These are phyloP conservation scores for Pygmarrhopalites habei DNA, from an alignment of 1,140 invertebrate genomes.

Conservation along the genomic window DNA sequence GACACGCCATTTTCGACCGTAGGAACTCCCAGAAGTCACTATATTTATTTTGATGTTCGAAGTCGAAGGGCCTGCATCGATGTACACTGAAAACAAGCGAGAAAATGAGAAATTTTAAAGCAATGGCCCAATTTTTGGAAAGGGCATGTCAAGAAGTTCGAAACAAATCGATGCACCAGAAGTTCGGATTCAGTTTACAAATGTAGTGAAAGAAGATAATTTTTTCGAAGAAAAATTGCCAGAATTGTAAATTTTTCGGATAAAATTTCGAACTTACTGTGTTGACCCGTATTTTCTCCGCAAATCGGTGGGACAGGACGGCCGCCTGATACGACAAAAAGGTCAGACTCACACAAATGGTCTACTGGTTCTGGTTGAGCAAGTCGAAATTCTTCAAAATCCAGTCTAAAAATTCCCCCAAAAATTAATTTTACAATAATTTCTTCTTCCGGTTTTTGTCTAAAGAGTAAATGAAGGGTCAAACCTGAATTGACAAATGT, in stretches of 20 bases:
- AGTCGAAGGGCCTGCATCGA: conserved; percentile 42
- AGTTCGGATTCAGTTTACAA: too few relatives aligned
- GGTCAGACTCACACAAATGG: conserved; percentile 40
- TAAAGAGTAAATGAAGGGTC: conserved; percentile 3
- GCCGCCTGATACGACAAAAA: conserved; percentile 39
- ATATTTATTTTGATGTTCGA: conserved; percentile 52
- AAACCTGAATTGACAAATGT: conserved; percentile 74
- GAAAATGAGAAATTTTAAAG: too few relatives aligned
- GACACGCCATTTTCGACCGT: conserved; percentile 38
- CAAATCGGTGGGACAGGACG: conserved; percentile 40
- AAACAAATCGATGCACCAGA: too few relatives aligned
- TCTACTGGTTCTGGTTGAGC: conserved; percentile 40
- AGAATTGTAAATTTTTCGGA: too few relatives aligned
- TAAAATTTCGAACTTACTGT: conserved; percentile 35
- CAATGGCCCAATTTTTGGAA: too few relatives aligned
- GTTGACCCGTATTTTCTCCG: conserved; percentile 41
- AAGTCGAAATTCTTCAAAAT: conserved; percentile 40
- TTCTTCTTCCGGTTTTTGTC: too few relatives aligned
- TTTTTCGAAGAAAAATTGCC: too few relatives aligned
- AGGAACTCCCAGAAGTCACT: conserved; percentile 37
- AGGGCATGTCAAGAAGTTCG: too few relatives aligned
- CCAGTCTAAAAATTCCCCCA: conserved; percentile 39
- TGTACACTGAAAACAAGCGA: conserved; percentile 40
- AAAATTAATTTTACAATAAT: too few relatives aligned
- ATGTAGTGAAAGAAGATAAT: too few relatives aligned